Base-by-base conservation (phyloP, 2,113 vertebrate genomes). In the Austrofundulus limnaeus region DNA sequence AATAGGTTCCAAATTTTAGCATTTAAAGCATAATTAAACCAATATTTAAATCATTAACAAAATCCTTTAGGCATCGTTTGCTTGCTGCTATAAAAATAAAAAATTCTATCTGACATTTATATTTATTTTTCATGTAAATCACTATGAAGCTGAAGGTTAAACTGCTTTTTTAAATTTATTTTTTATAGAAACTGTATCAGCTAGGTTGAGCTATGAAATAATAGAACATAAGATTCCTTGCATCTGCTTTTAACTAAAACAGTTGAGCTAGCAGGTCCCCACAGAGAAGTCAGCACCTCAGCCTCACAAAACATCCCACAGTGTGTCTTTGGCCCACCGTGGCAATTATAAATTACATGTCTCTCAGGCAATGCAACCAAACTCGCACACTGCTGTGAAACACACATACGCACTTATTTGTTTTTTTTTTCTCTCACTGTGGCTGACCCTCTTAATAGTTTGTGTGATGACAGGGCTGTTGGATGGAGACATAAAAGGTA, bases 291-390 rank as follows among this genome's bases (percentile, higher is more conserved):
- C 67, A 63, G 51, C 62, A 23, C 11, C 14, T 58, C 14, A 4
- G 56, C 49, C 39, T 52, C 64, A 58, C 55, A 61, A 24, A 71
- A n/a, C n/a, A 55, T 48, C 62, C 49, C 39, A 52, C 17, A 16
- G 10, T 66, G 61, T 41, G 64, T 82, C 37, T 73, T 69, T 81
- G 66, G 55, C 56, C 47, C 43, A 17, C 48, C 23, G 42, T 25
- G 46, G 37, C 55, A 50, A 77, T 82, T 71, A 72, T 70, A 75
- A 80, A 66, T 70, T 79, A 78, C 45, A 72, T 1, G 20, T 72
- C 61, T 80, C 48, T 42, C 12, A 42, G 41, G 15, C 28, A 48
- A 34, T 20, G 4, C 49, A 42, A 68, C 57, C 64, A 62, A 63
- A 70, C 43, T 49, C 56, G 31, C 28, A 63, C 68, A 51, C 57